Evolutionary conservation across 2,113 vertebrate genomes (phyloP).

Genomic region (Oenanthe oenanthe): DNA sequence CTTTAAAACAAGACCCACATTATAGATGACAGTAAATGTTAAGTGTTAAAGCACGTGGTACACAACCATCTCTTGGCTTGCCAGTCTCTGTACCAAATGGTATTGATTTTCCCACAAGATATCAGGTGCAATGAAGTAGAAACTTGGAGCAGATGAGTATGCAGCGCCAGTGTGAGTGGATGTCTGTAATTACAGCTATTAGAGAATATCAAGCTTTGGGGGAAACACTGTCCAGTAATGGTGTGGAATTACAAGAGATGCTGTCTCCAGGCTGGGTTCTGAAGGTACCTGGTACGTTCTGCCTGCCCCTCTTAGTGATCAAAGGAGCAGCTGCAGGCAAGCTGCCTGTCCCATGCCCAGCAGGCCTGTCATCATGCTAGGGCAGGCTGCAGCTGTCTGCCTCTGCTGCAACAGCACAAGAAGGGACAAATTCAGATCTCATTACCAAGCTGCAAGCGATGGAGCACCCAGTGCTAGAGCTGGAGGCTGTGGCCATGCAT

Average conservation of each 20-base stretch:
- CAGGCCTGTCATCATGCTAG: fast-evolving
- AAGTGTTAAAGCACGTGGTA: neutral
- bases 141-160: neutral
- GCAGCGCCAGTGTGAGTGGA: neutral
- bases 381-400: fast-evolving
- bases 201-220: neutral
- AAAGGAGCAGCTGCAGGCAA: neutral
- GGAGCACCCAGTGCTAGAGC: neutral
- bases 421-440: neutral
- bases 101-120: slow-evolving; percentile 29
- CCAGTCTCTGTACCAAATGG: neutral
- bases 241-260: neutral
- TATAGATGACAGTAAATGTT: neutral
- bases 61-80: neutral
- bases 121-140: neutral
- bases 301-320: neutral
- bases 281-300: neutral
- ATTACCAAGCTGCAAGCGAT: neutral
- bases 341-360: neutral
- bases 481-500: neutral
- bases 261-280: neutral
- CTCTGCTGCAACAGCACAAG: neutral
- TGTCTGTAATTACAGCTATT: neutral
- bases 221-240: neutral
- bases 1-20: neutral